These are phyloP conservation scores for Diadegma fenestrale DNA, from an alignment of 2,888 invertebrate species.

Conservation along the genomic window DNA sequence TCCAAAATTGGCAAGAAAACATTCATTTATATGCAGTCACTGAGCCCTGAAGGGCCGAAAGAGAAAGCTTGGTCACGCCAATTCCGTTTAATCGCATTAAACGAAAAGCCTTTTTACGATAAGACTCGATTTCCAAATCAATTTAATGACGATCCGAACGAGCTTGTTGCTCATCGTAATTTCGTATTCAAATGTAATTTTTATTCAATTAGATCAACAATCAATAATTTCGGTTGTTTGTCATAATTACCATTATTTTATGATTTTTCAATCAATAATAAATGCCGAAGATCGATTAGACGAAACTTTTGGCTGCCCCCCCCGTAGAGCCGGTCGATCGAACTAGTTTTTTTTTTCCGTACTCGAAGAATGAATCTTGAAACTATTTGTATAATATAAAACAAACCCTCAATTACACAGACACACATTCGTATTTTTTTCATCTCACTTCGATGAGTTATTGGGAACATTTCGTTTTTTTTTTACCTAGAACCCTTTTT, in stretches of 20 bases:
- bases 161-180: conserved; percentile 60
- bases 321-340: conserved; percentile 39
- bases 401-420: not conserved
- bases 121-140: conserved; percentile 15
- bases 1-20: conserved; percentile 46
- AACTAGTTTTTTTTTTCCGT: conserved; percentile 32
- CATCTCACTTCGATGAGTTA: conserved; percentile 49
- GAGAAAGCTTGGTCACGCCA: conserved; percentile 18
- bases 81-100: conserved; percentile 63
- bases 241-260: not conserved
- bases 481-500: conserved; percentile 24
- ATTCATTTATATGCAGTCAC: not conserved
- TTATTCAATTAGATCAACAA: not conserved
- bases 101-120: conserved; percentile 71
- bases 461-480: conserved; percentile 44
- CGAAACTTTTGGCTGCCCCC: conserved; percentile 15
- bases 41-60: conserved; percentile 25
- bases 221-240: not conserved
- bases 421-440: conserved; percentile 4
- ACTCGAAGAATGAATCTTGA: conserved; percentile 44
- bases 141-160: conserved; percentile 19
- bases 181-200: conserved; percentile 55
- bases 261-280: not conserved
- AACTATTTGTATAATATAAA: conserved; percentile 39
- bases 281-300: not conserved